These are phyloP conservation scores for Apocrypta bakeri DNA, from an alignment of 1,140 invertebrate genomes.

Conservation along the genomic window DNA sequence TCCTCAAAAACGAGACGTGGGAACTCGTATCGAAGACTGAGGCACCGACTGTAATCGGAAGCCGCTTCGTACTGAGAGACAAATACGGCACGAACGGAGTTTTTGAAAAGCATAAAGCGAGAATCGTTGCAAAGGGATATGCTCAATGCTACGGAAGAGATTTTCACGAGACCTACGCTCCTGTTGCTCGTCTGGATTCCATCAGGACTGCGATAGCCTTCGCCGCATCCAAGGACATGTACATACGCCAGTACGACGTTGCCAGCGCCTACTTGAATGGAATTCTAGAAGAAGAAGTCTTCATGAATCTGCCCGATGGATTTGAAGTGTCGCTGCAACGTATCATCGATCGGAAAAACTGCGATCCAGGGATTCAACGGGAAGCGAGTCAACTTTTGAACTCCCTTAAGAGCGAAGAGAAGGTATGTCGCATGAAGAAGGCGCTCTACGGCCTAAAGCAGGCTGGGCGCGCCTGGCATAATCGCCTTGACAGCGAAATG, in stretches of 20 bases:
- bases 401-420: not conserved
- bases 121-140: slow-evolving; percentile 53
- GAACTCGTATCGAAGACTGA: not conserved
- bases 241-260: slow-evolving; percentile 40
- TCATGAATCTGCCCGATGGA: slow-evolving; percentile 15
- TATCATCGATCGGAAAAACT: not conserved
- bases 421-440: slow-evolving; percentile 30
- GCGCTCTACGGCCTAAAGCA: slow-evolving; percentile 35
- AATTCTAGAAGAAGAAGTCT: slow-evolving; percentile 30
- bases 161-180: slow-evolving; percentile 50
- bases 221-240: slow-evolving; percentile 19
- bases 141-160: slow-evolving; percentile 51
- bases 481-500: too few species aligned
- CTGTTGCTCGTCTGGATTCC: slow-evolving; percentile 15
- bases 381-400: slow-evolving; percentile 4
- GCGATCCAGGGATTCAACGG: not conserved
- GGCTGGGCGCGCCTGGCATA: slow-evolving; percentile 30
- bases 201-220: slow-evolving; percentile 35
- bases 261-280: slow-evolving; percentile 55
- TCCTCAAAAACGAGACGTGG: slow-evolving; percentile 30
- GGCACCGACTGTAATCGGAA: slow-evolving; percentile 35
- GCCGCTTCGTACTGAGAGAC: slow-evolving; percentile 29
- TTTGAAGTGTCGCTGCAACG: slow-evolving; percentile 1
- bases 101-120: slow-evolving; percentile 46
- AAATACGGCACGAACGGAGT: slow-evolving; percentile 39